phyloP scores from a whole-genome alignment of 2,888 invertebrate species.

The Chloroclystis v-ata region DNA sequence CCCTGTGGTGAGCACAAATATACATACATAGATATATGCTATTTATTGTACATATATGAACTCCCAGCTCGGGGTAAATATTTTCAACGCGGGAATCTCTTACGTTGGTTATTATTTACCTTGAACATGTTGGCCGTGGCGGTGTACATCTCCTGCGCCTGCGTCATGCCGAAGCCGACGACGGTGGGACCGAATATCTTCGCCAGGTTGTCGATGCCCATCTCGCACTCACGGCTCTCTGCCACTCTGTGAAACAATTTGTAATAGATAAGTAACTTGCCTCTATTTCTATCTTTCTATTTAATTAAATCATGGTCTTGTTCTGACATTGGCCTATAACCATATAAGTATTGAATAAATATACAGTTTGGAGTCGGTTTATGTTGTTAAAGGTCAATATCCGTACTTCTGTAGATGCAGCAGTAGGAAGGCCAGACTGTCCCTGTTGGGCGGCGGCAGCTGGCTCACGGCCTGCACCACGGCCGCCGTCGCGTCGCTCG shows the following conservation, averaged over 20 bases:
- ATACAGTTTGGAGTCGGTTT: too few species aligned
- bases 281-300: too few species aligned
- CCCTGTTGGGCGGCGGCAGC: conserved; percentile 94
- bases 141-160: conserved; percentile 83
- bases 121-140: conserved; percentile 87
- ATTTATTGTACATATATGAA: too few species aligned
- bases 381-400: too few species aligned
- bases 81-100: too few species aligned
- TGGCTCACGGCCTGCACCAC: conserved; percentile 87
- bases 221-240: conserved; percentile 89
- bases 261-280: background rate
- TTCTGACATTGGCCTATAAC: too few species aligned
- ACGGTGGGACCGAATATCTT: conserved; percentile 96
- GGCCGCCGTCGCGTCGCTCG: conserved; percentile 80
- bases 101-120: too few species aligned
- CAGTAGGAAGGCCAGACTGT: conserved; percentile 95
- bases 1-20: too few species aligned
- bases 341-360: too few species aligned
- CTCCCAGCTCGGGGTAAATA: too few species aligned
- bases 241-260: conserved; percentile 81
- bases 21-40: too few species aligned
- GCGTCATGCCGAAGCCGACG: conserved; percentile 90
- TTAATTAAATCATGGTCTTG: too few species aligned
- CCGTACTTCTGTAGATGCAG: conserved; percentile 92
- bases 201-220: conserved; percentile 93